Evolutionary conservation across 2,888 invertebrate species (phyloP).

Genomic region (Chrysolina oricalcia): DNA sequence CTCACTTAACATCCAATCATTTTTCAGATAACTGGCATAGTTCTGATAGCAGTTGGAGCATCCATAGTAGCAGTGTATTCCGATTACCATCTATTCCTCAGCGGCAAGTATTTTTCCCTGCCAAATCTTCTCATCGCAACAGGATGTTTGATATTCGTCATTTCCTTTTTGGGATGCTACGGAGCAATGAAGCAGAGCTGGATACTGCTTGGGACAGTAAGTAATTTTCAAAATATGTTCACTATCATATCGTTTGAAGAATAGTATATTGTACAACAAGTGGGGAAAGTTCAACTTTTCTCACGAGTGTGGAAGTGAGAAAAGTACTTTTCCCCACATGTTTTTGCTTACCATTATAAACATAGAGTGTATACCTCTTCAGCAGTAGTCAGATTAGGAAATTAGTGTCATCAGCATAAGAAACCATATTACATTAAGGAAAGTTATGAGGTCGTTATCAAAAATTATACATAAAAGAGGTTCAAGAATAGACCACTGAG

Average conservation of each 20-base stretch:
- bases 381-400: no score
- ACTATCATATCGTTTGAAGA: conserved; percentile 5
- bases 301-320: no score
- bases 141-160: conserved; percentile 91
- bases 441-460: no score
- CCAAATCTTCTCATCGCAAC: conserved; percentile 91
- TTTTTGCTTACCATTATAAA: no score
- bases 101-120: conserved; percentile 86
- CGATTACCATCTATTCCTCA: conserved; percentile 86
- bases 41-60: conserved; percentile 87
- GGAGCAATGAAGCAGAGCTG: conserved; percentile 96
- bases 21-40: conserved; percentile 89
- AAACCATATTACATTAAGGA: no score
- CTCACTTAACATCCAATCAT: neutral
- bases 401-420: no score
- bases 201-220: conserved; percentile 93
- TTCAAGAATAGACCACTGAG: no score
- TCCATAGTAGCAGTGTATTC: conserved; percentile 82
- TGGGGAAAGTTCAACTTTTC: no score
- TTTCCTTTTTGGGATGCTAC: conserved; percentile 96
- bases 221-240: conserved; percentile 60
- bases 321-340: no score
- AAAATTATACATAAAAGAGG: no score
- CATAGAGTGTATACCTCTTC: no score
- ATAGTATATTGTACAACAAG: neutral